Base-by-base conservation (phyloP, 1,140 invertebrate genomes). In the Gerris buenoi region DNA sequence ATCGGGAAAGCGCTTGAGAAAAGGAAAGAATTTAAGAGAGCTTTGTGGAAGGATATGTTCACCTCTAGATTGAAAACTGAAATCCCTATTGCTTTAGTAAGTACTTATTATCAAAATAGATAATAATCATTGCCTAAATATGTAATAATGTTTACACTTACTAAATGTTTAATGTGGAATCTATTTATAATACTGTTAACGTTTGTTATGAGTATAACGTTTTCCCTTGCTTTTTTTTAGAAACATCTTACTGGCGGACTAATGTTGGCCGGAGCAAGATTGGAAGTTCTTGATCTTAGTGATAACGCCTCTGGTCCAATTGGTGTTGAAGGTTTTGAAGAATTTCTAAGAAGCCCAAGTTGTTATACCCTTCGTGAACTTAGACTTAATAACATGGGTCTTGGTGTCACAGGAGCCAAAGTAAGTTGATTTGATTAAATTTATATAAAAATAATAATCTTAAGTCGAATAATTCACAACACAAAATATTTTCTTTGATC, bases 291-390 rank as follows among this genome's bases (percentile, higher is more conserved):
- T 13, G 95, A 99, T 75, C 81, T 99, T 0, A 97, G 95, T 79
- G 96, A 99, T 76, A 99, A 99, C 83, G 97, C 97, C 0, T 90
- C 99, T 76, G 97, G 97, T 2, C 95, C 96, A 0, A 93, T 96
- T 74, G 96, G 95, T 46, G 89, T 98, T 63, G 82, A 88, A 70
- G 94, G 93, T 2, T 79, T 99, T 59, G 86, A 88, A n/a, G 83
- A 87, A 23, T 82, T 98, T 15, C 77, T 99, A 15, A 85, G 85
- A 68, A 95, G 92, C 62, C 82, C 85, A 1, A 84, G 88, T 0
- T 97, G 94, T 76, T 94, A 87, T 72, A 84, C 88, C 2, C 79
- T 93, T 22, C 80, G 91, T 78, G 88, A 90, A 75, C 77, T 99
- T 0, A 80, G 86, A 28, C 79, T 98, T 0, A 97, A 97, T 73